These are phyloP conservation scores for Volucella inanis DNA, from an alignment of 2,888 invertebrate genomes.

Conservation along the genomic window DNA sequence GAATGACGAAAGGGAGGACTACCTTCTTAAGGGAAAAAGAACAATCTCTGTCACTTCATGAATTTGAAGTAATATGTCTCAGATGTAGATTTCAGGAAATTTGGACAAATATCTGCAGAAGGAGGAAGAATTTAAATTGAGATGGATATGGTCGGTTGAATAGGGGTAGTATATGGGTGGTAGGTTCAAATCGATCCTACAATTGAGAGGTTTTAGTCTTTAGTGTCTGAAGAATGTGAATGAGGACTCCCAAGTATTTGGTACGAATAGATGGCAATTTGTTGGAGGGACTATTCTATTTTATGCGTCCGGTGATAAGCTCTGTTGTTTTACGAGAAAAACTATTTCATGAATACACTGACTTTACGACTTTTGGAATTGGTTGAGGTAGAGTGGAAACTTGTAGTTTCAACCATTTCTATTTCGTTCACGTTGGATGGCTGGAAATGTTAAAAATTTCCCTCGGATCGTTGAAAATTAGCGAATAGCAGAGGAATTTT, in stretches of 20 bases:
- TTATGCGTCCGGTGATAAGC: constrained; percentile 5
- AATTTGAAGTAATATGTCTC: constrained; percentile 56
- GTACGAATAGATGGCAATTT: not conserved
- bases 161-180: not conserved
- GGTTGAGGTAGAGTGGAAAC: no score
- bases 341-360: not conserved
- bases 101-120: constrained; percentile 24
- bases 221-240: not conserved
- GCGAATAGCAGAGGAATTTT: no score
- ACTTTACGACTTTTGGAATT: not conserved
- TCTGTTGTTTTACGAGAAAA: not conserved
- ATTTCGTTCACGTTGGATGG: no score
- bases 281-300: not conserved
- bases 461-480: no score
- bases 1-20: constrained; percentile 9
- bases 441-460: no score
- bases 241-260: not conserved
- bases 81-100: constrained; percentile 15
- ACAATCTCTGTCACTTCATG: constrained; percentile 33
- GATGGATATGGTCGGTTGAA: constrained; percentile 6
- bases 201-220: no score
- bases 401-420: no score
- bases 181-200: not conserved
- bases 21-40: constrained; percentile 7
- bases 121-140: constrained; percentile 22